These are phyloP conservation scores for Paramuricea clavata DNA, from an alignment of 92 coral and sea anemone genomes.

Conservation along the genomic window DNA sequence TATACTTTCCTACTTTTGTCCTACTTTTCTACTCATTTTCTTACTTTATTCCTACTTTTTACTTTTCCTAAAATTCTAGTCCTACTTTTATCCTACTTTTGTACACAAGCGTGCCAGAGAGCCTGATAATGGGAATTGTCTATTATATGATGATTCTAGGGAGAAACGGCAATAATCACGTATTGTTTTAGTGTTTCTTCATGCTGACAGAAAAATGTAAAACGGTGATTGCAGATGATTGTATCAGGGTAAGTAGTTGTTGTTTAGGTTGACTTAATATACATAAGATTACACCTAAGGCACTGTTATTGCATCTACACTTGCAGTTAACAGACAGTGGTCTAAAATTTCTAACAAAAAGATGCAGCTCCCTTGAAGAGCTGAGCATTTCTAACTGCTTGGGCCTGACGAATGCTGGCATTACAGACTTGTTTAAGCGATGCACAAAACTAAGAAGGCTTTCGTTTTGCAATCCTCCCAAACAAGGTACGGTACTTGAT, in stretches of 20 bases:
- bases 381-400: constrained; percentile 84
- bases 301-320: background rate
- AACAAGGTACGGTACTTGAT: constrained; percentile 1
- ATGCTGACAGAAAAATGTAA: constrained; percentile 86
- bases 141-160: background rate
- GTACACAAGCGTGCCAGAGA: too few relatives aligned
- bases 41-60: too few relatives aligned
- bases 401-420: constrained; percentile 78
- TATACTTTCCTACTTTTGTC: too few relatives aligned
- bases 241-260: constrained; percentile 71
- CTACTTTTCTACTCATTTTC: too few relatives aligned
- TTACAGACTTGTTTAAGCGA: constrained; percentile 73
- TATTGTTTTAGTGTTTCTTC: constrained; percentile 83
- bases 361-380: constrained; percentile 72
- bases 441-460: constrained; percentile 20
- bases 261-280: background rate
- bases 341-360: constrained; percentile 57
- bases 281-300: background rate
- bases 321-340: constrained; percentile 75
- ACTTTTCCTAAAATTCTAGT: too few relatives aligned
- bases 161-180: background rate
- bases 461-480: constrained; percentile 31
- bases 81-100: too few relatives aligned
- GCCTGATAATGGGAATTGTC: too few relatives aligned
- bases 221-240: constrained; percentile 74